A percentile compares a stretch with the other conserved stretches of the same genome.
phyloP scores from a whole-genome alignment of 2,113 vertebrate species.

The Mobula hypostoma region DNA sequence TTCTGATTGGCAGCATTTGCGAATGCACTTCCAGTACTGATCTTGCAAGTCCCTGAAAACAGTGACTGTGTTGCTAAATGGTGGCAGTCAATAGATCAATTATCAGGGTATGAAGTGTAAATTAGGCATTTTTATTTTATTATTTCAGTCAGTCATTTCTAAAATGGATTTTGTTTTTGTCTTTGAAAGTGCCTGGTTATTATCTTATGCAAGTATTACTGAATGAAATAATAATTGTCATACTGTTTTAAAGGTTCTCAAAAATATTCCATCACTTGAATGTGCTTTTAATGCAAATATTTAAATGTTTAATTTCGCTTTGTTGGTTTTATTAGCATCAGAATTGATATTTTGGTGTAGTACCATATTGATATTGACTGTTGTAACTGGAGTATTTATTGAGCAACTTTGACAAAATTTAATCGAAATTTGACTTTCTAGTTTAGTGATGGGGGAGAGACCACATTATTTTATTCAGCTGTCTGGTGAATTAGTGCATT shows the following conservation, averaged over 20 bases:
- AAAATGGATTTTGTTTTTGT: constrained; percentile 29
- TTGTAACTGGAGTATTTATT: constrained; percentile 31
- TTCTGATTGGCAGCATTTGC: background rate
- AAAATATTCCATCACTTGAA: constrained; percentile 16
- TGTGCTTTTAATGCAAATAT: constrained; percentile 36
- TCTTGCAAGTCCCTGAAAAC: background rate
- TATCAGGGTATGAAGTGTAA: background rate
- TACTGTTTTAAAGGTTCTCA: background rate
- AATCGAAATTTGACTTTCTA: background rate
- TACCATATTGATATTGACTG: background rate
- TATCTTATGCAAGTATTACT: constrained; percentile 2
- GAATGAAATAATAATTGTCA: constrained; percentile 17
- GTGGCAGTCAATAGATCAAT: constrained; percentile 19
- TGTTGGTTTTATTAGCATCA: background rate
- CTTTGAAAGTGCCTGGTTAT: constrained; percentile 25
- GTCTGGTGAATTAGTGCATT: background rate
- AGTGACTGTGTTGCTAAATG: background rate
- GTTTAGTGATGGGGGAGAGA: background rate
- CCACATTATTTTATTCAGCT: background rate
- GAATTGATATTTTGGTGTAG: constrained; percentile 19
- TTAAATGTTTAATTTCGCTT: constrained; percentile 22
- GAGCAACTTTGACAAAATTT: background rate
- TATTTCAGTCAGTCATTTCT: constrained; percentile 28
- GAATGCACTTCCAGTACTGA: background rate
- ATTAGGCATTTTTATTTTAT: constrained; percentile 27